phyloP scores from a whole-genome alignment of 2,797 vertebrate genomes.

The Euphonia xanthogaster region DNA sequence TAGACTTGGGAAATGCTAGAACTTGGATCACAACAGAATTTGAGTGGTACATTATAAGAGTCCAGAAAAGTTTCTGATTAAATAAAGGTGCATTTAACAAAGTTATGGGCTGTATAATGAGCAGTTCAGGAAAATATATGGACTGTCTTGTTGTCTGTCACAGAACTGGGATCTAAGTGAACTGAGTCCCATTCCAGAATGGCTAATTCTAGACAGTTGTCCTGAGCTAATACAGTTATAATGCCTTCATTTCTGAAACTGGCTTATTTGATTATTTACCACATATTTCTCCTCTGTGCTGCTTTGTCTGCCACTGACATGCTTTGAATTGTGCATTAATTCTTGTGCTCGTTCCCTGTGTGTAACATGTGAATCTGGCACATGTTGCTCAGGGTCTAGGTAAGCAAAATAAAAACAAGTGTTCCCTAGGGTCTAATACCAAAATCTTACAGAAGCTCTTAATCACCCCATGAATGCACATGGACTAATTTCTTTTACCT shows the following conservation, averaged over 20 bases:
- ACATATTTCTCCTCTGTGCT: background rate
- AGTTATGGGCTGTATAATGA: background rate
- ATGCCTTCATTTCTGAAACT: background rate
- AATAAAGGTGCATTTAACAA: background rate
- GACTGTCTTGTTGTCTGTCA: background rate
- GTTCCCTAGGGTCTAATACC: background rate
- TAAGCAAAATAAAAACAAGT: background rate
- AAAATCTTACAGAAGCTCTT: background rate
- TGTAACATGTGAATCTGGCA: background rate
- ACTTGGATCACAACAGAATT: background rate
- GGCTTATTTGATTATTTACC: background rate
- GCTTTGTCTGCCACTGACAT: background rate
- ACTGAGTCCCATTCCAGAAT: background rate
- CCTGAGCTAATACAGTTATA: background rate
- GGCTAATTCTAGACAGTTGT: background rate
- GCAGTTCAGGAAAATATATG: background rate
- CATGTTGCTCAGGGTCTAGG: background rate
- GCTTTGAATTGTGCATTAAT: background rate
- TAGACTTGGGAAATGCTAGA: background rate
- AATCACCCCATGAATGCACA: background rate
- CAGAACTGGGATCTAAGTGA: background rate
- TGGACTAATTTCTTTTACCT: background rate
- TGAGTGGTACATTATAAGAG: background rate
- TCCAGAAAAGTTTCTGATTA: background rate
- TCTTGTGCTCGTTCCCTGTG: background rate